Conservation (phyloP, 2,888 invertebrate species). For the Lacanobia oleracea region DNA sequence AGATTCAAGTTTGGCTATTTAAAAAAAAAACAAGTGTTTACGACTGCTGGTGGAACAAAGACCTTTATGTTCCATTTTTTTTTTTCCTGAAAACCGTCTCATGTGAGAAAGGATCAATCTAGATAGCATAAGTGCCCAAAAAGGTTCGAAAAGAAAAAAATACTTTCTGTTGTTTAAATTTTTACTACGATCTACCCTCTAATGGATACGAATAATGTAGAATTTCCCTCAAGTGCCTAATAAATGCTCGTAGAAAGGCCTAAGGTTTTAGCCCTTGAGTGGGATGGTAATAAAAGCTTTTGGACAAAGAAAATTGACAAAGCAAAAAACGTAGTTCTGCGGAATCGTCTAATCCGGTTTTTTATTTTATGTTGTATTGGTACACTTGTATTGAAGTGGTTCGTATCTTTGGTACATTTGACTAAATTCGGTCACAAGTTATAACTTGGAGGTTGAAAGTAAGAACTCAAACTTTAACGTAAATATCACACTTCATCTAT, state of each 20-base stretch:
- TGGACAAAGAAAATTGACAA: constrained; percentile 55
- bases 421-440: neutral
- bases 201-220: constrained; percentile 57
- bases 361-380: constrained; percentile 18
- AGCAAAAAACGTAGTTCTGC: constrained; percentile 42
- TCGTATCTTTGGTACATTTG: neutral
- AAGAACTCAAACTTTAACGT: neutral
- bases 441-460: neutral
- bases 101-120: constrained; percentile 21
- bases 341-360: constrained; percentile 21
- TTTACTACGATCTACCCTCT: constrained; percentile 30
- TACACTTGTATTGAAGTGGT: neutral
- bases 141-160: constrained; percentile 34
- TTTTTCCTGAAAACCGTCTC: neutral
- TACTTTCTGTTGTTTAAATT: constrained; percentile 29
- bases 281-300: constrained; percentile 54
- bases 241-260: constrained; percentile 51
- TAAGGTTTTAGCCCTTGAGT: constrained; percentile 45
- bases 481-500: neutral
- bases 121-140: constrained; percentile 29
- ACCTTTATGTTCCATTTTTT: neutral
- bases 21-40: neutral
- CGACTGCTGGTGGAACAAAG: neutral
- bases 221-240: constrained; percentile 43
- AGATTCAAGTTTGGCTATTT: neutral